These are phyloP conservation scores for Sylvilagus bachmani DNA, from an alignment of 2,113 vertebrate genomes.

Conservation along the genomic window DNA sequence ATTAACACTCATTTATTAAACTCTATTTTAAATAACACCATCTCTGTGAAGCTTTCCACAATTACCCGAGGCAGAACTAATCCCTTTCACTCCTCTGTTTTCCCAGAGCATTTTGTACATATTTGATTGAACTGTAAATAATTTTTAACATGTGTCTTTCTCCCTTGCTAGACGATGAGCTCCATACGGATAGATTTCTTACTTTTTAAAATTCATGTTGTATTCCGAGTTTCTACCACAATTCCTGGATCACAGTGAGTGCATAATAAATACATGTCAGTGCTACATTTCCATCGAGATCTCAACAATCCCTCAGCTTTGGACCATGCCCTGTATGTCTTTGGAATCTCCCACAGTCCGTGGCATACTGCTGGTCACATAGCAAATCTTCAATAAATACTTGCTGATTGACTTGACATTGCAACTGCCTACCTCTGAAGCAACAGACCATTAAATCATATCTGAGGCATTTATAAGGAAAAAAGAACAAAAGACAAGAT, in stretches of 20 bases:
- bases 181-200: constrained; percentile 58
- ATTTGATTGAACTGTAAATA: constrained; percentile 82
- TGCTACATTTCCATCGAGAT: background rate
- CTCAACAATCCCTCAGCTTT: background rate
- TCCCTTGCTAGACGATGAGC: constrained; percentile 67
- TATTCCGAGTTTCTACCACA: constrained; percentile 19
- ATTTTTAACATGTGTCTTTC: constrained; percentile 79
- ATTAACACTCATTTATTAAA: constrained; percentile 83
- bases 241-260: constrained; percentile 14
- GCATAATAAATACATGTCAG: background rate
- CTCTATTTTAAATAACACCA: constrained; percentile 76
- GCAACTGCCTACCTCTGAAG: constrained; percentile 37
- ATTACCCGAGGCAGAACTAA: constrained; percentile 79
- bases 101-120: constrained; percentile 77
- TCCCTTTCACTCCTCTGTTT: constrained; percentile 69
- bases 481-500: constrained; percentile 37
- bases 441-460: constrained; percentile 16
- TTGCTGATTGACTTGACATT: background rate
- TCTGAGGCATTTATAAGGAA: constrained; percentile 36
- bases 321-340: background rate
- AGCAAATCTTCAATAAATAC: constrained; percentile 47
- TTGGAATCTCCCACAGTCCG: background rate
- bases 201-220: constrained; percentile 71
- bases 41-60: constrained; percentile 75
- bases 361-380: background rate